Conservation (phyloP, 2,888 invertebrate genomes). For the Ichneumoninae sp. region DNA sequence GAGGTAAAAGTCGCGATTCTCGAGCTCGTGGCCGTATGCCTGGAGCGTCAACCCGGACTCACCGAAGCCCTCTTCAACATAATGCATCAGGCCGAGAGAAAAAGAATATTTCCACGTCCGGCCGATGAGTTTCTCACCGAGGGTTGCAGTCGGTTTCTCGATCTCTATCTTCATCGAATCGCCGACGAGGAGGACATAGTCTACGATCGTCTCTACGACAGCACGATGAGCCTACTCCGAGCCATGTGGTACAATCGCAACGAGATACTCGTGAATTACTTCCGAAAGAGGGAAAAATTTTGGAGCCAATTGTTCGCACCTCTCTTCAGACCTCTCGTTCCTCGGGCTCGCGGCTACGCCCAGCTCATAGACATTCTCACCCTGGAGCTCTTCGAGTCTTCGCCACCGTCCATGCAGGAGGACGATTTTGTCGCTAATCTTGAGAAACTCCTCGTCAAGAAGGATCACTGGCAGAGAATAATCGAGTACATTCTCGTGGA, state of each 20-base stretch:
- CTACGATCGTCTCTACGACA: constrained; percentile 80
- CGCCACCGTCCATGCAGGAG: constrained; percentile 73
- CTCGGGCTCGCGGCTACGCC: constrained; percentile 79
- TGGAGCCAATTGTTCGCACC: constrained; percentile 83
- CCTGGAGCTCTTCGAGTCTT: constrained; percentile 82
- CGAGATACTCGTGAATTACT: constrained; percentile 82
- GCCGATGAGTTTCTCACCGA: constrained; percentile 82
- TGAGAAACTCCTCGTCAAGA: constrained; percentile 79
- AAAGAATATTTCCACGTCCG: constrained; percentile 81
- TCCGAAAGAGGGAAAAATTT: constrained; percentile 81
- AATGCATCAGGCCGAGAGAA: constrained; percentile 82
- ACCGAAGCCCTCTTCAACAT: constrained; percentile 84
- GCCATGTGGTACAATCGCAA: constrained; percentile 84
- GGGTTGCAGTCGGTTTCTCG: constrained; percentile 82
- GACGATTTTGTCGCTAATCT: constrained; percentile 79
- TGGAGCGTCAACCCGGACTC: constrained; percentile 84
- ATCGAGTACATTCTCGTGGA: constrained; percentile 76
- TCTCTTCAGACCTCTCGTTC: constrained; percentile 78
- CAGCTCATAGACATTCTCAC: constrained; percentile 82
- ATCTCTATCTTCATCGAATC: constrained; percentile 79
- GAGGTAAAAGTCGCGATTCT: constrained; percentile 84
- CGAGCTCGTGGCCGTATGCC: constrained; percentile 84
- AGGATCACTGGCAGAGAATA: constrained; percentile 77
- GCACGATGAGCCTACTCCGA: constrained; percentile 82
- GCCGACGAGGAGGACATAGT: constrained; percentile 80